Percentiles rank a stretch among this genome's conserved stretches.
phyloP scores from a whole-genome alignment of 2,113 vertebrate species.

The Hemicordylus capensis region DNA sequence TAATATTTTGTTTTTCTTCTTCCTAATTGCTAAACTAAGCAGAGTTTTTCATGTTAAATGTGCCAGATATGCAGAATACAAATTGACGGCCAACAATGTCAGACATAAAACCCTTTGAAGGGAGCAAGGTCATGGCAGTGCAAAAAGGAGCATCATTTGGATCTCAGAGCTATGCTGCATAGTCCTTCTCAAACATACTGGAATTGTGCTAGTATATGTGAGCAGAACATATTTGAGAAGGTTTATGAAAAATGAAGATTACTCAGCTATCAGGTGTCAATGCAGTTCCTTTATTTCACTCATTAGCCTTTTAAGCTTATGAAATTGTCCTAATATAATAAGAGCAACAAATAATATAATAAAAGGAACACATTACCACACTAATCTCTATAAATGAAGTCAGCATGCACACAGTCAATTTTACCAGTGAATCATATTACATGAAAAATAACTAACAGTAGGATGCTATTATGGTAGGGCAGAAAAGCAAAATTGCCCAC shows the following conservation, averaged over 20 bases:
- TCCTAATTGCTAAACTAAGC: neutral
- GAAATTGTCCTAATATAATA: constrained; percentile 55
- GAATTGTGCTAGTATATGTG: constrained; percentile 12
- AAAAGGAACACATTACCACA: constrained; percentile 51
- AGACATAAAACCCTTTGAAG: constrained; percentile 2
- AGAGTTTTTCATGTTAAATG: neutral
- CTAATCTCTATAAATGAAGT: constrained; percentile 38
- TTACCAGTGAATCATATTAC: constrained; percentile 39
- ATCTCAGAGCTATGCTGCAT: neutral
- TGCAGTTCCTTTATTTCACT: constrained; percentile 41
- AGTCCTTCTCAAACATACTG: constrained; percentile 7
- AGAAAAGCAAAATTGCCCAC: constrained; percentile 60
- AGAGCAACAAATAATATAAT: constrained; percentile 57
- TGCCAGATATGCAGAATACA: neutral
- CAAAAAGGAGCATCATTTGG: constrained; percentile 15
- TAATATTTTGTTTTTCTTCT: neutral
- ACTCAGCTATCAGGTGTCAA: constrained; percentile 1
- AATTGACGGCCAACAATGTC: neutral
- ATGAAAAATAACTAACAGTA: constrained; percentile 43
- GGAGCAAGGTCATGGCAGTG: no score
- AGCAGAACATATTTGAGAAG: constrained; percentile 25
- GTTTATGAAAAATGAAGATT: neutral
- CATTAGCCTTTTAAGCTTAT: constrained; percentile 51
- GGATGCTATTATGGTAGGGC: constrained; percentile 56
- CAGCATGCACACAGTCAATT: constrained; percentile 33